Percentiles rank a stretch among this genome's conserved stretches.
These are phyloP conservation scores for Myathropa florea DNA, from an alignment of 2,888 invertebrate genomes.

Conservation along the genomic window DNA sequence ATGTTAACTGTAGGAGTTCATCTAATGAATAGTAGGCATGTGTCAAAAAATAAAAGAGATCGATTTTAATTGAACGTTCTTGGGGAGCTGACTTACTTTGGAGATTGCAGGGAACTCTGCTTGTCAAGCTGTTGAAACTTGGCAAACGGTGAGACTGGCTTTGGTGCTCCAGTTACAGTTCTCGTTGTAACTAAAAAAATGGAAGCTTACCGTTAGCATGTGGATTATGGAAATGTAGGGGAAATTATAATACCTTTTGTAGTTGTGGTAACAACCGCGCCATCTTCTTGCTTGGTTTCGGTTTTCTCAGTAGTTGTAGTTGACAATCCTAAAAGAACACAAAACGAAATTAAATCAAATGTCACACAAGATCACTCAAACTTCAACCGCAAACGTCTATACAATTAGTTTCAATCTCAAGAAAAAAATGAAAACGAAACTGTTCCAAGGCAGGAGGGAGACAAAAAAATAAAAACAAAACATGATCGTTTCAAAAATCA, in stretches of 20 bases:
- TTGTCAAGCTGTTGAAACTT: slow-evolving; percentile 95
- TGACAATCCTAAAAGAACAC: slow-evolving; percentile 65
- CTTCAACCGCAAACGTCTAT: not conserved
- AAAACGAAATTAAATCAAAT: slow-evolving; percentile 2
- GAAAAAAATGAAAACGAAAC: slow-evolving; percentile 8
- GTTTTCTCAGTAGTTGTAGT: slow-evolving; percentile 79
- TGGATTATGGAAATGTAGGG: not conserved
- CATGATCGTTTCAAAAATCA: slow-evolving; percentile 25
- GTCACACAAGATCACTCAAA: slow-evolving; percentile 15
- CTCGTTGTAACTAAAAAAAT: slow-evolving; percentile 78
- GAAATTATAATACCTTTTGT: slow-evolving; percentile 82
- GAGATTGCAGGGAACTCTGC: slow-evolving; percentile 88
- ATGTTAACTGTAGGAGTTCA: slow-evolving; percentile 64
- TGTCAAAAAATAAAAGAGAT: slow-evolving; percentile 18
- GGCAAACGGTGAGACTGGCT: slow-evolving; percentile 93
- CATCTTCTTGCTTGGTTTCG: slow-evolving; percentile 83
- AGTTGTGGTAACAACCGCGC: slow-evolving; percentile 83
- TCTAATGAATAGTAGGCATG: slow-evolving; percentile 49
- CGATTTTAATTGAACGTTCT: not conserved
- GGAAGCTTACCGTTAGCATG: not conserved
- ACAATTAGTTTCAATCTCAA: slow-evolving; percentile 63
- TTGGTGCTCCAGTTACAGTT: slow-evolving; percentile 83
- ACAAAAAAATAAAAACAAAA: slow-evolving; percentile 1
- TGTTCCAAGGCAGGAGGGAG: not conserved
- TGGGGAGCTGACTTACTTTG: slow-evolving; percentile 85